Evolutionary conservation across 2,113 vertebrate genomes (phyloP), one percentile per base, ranked within the genome.

Genomic region (Solea solea): DNA sequence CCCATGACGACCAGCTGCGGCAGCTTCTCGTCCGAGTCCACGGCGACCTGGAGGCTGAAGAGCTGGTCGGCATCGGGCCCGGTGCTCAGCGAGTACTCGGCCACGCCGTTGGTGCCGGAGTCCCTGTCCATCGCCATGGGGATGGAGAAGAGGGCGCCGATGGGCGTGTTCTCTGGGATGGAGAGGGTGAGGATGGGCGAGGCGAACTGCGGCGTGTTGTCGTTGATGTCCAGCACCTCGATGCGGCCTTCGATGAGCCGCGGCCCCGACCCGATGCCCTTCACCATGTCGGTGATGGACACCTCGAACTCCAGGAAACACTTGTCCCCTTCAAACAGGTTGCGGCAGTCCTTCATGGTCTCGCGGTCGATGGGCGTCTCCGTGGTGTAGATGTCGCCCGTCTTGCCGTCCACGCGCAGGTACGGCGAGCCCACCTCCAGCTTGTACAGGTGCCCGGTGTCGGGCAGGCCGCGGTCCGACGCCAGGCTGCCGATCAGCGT

Each of bases 271-370:
- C 94, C 93, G 7, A 92, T 92, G 8, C 90, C 96, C 69, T 94
- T 91, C 45, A 94, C 91, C 50, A 98, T 94, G 89, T 99, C 96
- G 0, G 97, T 98, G 88, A 99, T 98, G 15, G 97, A 98, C 67
- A 99, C 96, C 82, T 99, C 97, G 0, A 99, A 98, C 87, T 99
- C 97, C 81, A 99, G 91, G 90, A 93, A 96, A 86, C 98, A 99
- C 34, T 94, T 93, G 0, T 97, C 93, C 0, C 92, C 95, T 0
- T 95, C 95, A 0, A 95, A 92, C 69, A 95, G 91, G 86, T 96
- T 94, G 71, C 96, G 96, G 82, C 97, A 99, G 74, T 98, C 96
- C 1, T 89, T 92, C 72, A 98, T 92, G 27, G 61, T 95, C 93
- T 99, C 98, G 0, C 98, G 93, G 91, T 99, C 97, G 0, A 99